Evolutionary conservation across 2,797 vertebrate species (phyloP).

Genomic region (Siniperca obscura): DNA sequence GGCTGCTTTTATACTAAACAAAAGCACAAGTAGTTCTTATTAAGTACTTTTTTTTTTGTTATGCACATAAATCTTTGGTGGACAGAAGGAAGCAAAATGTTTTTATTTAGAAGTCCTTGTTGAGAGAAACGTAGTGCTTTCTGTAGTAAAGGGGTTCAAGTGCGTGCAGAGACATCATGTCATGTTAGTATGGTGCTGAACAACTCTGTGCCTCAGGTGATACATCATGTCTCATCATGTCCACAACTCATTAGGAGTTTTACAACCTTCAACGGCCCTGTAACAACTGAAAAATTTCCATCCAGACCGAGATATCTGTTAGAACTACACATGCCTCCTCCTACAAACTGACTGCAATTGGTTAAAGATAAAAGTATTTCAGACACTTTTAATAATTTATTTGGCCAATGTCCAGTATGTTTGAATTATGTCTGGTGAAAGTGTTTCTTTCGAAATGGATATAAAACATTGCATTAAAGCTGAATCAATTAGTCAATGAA

Average conservation of each 20-base stretch:
- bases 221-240: conserved; percentile 59
- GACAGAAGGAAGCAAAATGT: background rate
- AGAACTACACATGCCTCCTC: conserved; percentile 2
- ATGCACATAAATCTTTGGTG: background rate
- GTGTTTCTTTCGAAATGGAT: background rate
- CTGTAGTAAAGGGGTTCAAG: conserved; percentile 10
- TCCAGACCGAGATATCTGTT: background rate
- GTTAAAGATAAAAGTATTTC: background rate
- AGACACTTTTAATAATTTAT: background rate
- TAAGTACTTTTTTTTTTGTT: background rate
- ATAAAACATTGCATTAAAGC: background rate
- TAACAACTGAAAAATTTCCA: conserved; percentile 32
- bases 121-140: background rate
- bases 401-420: background rate
- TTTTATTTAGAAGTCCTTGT: background rate
- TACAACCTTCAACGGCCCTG: conserved; percentile 15
- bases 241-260: conserved; percentile 34
- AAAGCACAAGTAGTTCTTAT: conserved; percentile 21
- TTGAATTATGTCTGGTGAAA: background rate
- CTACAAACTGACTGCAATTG: background rate
- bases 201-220: conserved; percentile 17
- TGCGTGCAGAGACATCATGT: conserved; percentile 25
- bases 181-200: conserved; percentile 27
- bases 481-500: background rate
- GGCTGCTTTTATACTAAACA: conserved; percentile 16